phyloP scores from a whole-genome alignment of 2,888 invertebrate genomes.

The Lasioglossum zephyrum region DNA sequence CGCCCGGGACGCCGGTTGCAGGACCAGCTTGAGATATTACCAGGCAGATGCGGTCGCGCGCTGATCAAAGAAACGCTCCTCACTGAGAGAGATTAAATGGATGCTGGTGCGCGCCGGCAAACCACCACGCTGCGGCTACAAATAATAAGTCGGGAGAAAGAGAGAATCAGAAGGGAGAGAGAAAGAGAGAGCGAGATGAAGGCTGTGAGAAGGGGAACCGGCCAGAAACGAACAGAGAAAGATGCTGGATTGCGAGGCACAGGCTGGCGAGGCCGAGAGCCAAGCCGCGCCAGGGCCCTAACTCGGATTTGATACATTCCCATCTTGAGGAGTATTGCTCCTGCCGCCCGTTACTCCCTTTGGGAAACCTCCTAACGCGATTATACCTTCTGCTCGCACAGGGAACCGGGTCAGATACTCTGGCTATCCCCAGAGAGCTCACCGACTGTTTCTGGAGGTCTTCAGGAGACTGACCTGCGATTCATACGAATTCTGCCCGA shows the following conservation, averaged over 20 bases:
- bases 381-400: constrained; percentile 24
- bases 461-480: neutral
- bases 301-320: constrained; percentile 80
- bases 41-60: constrained; percentile 83
- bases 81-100: constrained; percentile 83
- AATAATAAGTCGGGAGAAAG: constrained; percentile 78
- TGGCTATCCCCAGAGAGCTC: neutral
- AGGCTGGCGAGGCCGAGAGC: constrained; percentile 25
- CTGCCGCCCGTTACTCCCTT: constrained; percentile 53
- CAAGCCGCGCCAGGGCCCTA: constrained; percentile 63
- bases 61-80: constrained; percentile 83
- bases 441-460: neutral
- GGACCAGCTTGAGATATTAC: constrained; percentile 82
- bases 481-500: neutral
- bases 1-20: constrained; percentile 81
- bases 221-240: constrained; percentile 10
- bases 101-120: constrained; percentile 80
- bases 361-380: constrained; percentile 46
- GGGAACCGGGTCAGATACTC: constrained; percentile 26
- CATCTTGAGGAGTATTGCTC: constrained; percentile 69
- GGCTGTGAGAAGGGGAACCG: constrained; percentile 21
- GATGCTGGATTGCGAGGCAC: constrained; percentile 43
- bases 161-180: constrained; percentile 28
- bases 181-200: constrained; percentile 20
- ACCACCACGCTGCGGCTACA: constrained; percentile 80